Evolutionary conservation across 2,113 vertebrate species (phyloP), one percentile per base, ranked within the genome.

Genomic region (Semnopithecus entellus): DNA sequence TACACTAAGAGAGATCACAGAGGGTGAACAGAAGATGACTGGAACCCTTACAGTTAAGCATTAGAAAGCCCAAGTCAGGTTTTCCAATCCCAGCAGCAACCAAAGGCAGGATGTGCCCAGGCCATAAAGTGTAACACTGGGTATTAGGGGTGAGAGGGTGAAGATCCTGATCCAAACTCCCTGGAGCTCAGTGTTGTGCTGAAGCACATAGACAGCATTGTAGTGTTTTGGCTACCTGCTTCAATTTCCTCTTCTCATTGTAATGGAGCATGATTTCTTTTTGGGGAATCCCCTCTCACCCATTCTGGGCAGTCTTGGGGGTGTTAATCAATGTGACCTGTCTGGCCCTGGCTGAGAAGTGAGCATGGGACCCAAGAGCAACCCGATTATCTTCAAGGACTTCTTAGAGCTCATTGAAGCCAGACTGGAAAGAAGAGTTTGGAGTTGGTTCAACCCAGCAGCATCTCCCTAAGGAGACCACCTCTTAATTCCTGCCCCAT

Each of bases 121-220:
- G 52, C 9, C 17, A 12, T 32, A 16, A 66, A 13, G 7, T 0
- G 0, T 52, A 7, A 3, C 1, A 5, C 1, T 40, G 13, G 16
- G 9, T 59, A 3, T 61, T 22, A 11, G 27, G 2, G 22, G 32
- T 3, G 16, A n/a, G 16, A 14, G 52, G 59, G 27, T 10, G n/a
- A 32, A 72, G n/a, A 13, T 32, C 30, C 9, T 9, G 13, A 70
- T 13, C 14, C 40, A 52, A 25, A 25, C 68, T 78, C 61, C 81
- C 13, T 11, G 43, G 66, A 78, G 52, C 11, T 59, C 52, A 13
- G 5, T 18, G 40, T 35, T 40, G 12, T 14, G 30, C 16, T 35
- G 20, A 66, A 61, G 1, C 30, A 0, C 10, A 35, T 8, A 12
- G 79, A 70, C 18, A 30, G 3, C 13, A 1, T 13, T 32, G 14